Conservation (phyloP, 2,113 vertebrate species). For the Zosterops hypoxanthus region DNA sequence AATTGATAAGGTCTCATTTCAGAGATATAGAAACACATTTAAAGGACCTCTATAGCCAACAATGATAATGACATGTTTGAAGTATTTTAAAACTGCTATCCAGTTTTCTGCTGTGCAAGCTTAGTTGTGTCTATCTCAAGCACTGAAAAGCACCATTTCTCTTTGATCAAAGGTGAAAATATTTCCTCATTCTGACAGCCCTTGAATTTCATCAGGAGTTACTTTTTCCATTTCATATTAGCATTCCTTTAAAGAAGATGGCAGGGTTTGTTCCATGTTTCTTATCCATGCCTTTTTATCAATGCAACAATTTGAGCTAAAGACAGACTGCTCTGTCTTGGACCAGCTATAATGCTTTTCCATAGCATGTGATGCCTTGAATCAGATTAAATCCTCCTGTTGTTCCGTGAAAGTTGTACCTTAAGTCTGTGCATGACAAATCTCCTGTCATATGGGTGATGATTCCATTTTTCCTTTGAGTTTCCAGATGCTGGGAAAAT, state of each 20-base stretch:
- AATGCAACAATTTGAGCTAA: background rate
- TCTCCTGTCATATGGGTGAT: background rate
- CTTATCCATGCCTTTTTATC: background rate
- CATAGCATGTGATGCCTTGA: background rate
- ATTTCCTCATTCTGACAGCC: background rate
- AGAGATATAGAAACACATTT: background rate
- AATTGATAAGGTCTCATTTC: background rate
- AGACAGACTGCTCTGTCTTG: background rate
- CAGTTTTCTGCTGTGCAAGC: background rate
- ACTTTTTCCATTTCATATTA: background rate
- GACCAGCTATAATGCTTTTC: background rate
- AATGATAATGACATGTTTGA: background rate
- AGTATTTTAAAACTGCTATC: background rate
- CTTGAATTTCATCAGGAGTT: background rate
- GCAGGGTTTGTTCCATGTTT: background rate
- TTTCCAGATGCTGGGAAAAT: background rate
- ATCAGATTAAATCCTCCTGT: background rate
- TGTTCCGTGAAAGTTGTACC: background rate
- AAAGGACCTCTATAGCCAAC: background rate
- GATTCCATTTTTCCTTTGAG: background rate
- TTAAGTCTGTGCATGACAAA: background rate
- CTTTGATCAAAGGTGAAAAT: conserved; percentile 5
- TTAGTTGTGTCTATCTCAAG: background rate
- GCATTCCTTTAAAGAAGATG: background rate
- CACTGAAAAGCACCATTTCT: background rate